phyloP scores from a whole-genome alignment of 2,113 vertebrate species.

The Oncorhynchus keta region DNA sequence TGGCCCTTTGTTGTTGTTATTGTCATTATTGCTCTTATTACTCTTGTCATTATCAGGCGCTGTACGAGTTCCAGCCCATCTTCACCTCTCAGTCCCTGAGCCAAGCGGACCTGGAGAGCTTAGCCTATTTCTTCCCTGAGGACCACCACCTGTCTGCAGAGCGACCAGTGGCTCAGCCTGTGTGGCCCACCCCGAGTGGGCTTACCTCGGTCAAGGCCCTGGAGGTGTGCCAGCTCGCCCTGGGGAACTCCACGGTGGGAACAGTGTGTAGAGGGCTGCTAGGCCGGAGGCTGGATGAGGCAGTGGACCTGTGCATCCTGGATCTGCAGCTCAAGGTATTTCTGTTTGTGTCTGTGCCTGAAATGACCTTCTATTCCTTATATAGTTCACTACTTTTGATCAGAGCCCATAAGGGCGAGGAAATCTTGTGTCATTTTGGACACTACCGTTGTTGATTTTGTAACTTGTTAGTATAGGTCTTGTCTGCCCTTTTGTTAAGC shows the following conservation, averaged over 20 bases:
- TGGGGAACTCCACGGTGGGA: slow-evolving; percentile 76
- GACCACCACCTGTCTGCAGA: slow-evolving; percentile 76
- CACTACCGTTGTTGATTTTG: too few species aligned
- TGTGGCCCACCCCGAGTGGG: slow-evolving; percentile 77
- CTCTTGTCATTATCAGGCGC: slow-evolving; percentile 1
- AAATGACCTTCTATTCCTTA: too few species aligned
- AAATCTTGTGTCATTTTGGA: too few species aligned
- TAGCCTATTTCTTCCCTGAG: slow-evolving; percentile 81
- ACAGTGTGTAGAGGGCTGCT: slow-evolving; percentile 69
- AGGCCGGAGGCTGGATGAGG: slow-evolving; percentile 73
- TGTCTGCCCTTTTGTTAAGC: too few species aligned
- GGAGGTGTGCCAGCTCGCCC: slow-evolving; percentile 70
- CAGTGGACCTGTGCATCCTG: slow-evolving; percentile 76
- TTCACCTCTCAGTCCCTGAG: slow-evolving; percentile 51
- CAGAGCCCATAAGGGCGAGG: too few species aligned
- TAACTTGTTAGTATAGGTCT: too few species aligned
- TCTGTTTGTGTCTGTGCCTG: too few species aligned
- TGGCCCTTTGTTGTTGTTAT: too few species aligned
- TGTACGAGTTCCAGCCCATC: slow-evolving; percentile 55
- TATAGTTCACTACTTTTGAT: too few species aligned
- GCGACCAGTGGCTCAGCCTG: slow-evolving; percentile 34
- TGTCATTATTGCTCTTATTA: too few species aligned
- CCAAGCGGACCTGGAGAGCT: slow-evolving; percentile 61
- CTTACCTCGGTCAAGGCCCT: slow-evolving; percentile 72
- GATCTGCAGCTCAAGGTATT: slow-evolving; percentile 71